These are phyloP conservation scores for Dipodomys spectabilis DNA, from an alignment of 2,113 vertebrate species.

Conservation along the genomic window DNA sequence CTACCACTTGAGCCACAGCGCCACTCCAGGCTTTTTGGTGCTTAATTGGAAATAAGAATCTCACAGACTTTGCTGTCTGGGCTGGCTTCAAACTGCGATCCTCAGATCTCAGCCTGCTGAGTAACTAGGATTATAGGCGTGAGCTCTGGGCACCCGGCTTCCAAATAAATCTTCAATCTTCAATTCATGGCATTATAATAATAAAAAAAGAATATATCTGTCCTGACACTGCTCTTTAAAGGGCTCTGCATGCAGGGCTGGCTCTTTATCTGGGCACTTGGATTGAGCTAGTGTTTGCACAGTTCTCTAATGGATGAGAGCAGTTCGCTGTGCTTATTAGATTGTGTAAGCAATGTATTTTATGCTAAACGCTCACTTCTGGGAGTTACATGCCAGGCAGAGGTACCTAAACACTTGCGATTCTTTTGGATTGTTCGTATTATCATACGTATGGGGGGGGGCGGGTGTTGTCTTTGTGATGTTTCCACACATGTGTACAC, in stretches of 20 bases:
- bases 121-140: too few relatives aligned
- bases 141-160: too few relatives aligned
- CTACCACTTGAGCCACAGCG: too few relatives aligned
- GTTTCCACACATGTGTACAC: too few relatives aligned
- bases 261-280: neutral
- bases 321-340: neutral
- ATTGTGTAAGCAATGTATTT: neutral
- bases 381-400: neutral
- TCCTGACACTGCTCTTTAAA: neutral
- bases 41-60: too few relatives aligned
- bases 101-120: too few relatives aligned
- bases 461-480: too few relatives aligned
- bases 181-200: neutral
- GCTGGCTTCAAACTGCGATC: too few relatives aligned
- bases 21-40: too few relatives aligned
- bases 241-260: neutral
- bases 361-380: neutral
- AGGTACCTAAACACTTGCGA: neutral
- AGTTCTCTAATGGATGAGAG: neutral
- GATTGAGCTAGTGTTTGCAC: neutral
- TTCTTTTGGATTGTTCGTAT: too few relatives aligned
- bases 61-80: too few relatives aligned
- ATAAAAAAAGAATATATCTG: neutral
- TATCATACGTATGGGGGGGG: too few relatives aligned
- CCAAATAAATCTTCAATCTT: constrained; percentile 34